Evolutionary conservation across 2,888 invertebrate genomes (phyloP), one percentile per base, ranked within the genome.

Genomic region (Tiliacea citrago): DNA sequence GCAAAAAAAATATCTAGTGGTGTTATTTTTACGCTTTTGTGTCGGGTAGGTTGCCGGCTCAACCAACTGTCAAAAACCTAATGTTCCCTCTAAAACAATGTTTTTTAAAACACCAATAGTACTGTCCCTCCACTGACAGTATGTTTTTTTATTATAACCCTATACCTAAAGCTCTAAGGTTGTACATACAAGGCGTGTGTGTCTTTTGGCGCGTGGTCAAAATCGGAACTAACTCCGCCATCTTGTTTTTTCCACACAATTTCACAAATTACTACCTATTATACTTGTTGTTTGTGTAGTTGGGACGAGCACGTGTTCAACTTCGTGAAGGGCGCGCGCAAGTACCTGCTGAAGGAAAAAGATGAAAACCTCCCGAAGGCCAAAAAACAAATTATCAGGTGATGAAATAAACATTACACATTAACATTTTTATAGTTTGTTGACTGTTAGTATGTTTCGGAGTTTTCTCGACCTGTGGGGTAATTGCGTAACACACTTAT

Each of bases 321-420:
- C 60, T 79, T 75, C 51, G 69, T 73, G 61, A 62, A 63, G 12
- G 82, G 83, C 29, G 4, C 55, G 3, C 83, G 82, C 70, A 97
- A 96, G 77, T 98, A 97, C 87, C 94, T 98, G 47, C 92, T 98
- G 35, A 97, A 97, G 80, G 98, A 98, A 88, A 95, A 95, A 61
- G 95, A 97, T 1, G 95, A 96, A 45, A 95, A 97, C 39, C 76
- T 97, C 21, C 94, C 93, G 9, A 92, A 93, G 62, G 85, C 85
- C 0, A 66, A 35, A 61, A 70, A 61, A 39, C 71, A 72, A 24
- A 61, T 82, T 2, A 29, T 8, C 16, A 74, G 77, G 81, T 82
- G 29, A 61, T 13, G 0, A 55, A 45, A 70, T 21, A 51, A 16
- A 51, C 3, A 9, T 16, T 10, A n/a, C 45, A 55, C 24, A 55